Percentiles rank a stretch among this genome's conserved stretches.
Conservation (phyloP, 2,797 vertebrate genomes). For the Acanthurus tractus region DNA sequence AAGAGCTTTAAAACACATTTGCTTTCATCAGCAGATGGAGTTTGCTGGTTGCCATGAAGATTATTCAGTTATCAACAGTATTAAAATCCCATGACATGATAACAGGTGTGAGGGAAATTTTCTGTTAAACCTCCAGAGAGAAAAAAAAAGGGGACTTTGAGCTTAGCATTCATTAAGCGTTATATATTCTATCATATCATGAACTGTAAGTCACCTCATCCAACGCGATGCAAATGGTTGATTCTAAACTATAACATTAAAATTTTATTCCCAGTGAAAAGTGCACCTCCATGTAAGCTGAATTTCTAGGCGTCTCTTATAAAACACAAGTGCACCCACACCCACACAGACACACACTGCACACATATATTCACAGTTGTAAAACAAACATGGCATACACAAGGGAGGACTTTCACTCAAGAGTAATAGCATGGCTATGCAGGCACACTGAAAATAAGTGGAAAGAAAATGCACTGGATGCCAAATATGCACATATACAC, state of each 20-base stretch:
- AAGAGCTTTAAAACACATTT: too few relatives aligned
- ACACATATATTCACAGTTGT: conserved; percentile 9
- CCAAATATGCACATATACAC: conserved; percentile 19
- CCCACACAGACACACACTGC: background rate
- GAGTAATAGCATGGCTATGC: background rate
- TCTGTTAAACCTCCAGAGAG: too few relatives aligned
- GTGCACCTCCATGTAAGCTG: background rate
- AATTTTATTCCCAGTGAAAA: conserved; percentile 2
- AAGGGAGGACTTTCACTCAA: conserved; percentile 15
- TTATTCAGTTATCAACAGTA: too few relatives aligned
- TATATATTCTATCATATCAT: too few relatives aligned
- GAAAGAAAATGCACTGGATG: conserved; percentile 16
- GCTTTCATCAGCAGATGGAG: too few relatives aligned
- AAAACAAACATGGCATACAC: conserved; percentile 45
- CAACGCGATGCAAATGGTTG: too few relatives aligned
- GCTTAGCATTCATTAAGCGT: too few relatives aligned
- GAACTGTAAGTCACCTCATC: too few relatives aligned
- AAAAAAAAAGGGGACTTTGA: too few relatives aligned
- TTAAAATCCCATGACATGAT: too few relatives aligned
- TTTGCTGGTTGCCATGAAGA: too few relatives aligned
- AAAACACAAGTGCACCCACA: background rate
- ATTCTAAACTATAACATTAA: background rate
- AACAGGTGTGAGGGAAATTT: too few relatives aligned
- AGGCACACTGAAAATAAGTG: background rate
- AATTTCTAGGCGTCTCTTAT: conserved; percentile 10